These are phyloP conservation scores for Dasypus novemcinctus DNA, from an alignment of 2,113 vertebrate species.

Conservation along the genomic window DNA sequence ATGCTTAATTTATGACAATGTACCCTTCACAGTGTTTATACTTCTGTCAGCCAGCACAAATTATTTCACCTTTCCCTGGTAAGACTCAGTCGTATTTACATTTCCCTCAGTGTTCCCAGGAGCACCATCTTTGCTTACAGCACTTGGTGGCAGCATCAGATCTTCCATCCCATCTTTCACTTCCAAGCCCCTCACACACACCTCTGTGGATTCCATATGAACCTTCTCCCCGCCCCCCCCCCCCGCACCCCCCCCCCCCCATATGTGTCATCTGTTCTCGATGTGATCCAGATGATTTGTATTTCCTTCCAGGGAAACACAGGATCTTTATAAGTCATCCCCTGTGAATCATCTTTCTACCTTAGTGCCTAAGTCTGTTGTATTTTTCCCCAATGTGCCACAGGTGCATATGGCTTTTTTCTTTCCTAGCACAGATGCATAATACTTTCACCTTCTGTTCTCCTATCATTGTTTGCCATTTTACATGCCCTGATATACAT, in stretches of 20 bases:
- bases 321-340: not conserved
- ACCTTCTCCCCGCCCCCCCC: too few species aligned
- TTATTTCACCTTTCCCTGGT: not conserved
- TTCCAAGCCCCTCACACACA: rapidly evolving
- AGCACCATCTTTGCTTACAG: not conserved
- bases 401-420: not conserved
- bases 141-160: not conserved
- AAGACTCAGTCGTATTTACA: not conserved
- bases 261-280: conserved; percentile 5
- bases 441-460: conserved; percentile 21
- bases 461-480: not conserved
- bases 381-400: not conserved
- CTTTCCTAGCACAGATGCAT: not conserved
- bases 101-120: not conserved
- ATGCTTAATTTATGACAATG: not conserved
- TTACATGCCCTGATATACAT: not conserved
- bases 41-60: not conserved
- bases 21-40: not conserved
- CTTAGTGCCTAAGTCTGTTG: not conserved
- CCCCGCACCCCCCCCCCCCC: too few species aligned
- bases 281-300: not conserved
- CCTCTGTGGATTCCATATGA: not conserved
- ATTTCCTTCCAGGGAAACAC: not conserved
- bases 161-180: not conserved
- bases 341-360: conserved; percentile 19